phyloP scores from a whole-genome alignment of 2,888 invertebrate genomes.

The Nesidiocoris tenuis region DNA sequence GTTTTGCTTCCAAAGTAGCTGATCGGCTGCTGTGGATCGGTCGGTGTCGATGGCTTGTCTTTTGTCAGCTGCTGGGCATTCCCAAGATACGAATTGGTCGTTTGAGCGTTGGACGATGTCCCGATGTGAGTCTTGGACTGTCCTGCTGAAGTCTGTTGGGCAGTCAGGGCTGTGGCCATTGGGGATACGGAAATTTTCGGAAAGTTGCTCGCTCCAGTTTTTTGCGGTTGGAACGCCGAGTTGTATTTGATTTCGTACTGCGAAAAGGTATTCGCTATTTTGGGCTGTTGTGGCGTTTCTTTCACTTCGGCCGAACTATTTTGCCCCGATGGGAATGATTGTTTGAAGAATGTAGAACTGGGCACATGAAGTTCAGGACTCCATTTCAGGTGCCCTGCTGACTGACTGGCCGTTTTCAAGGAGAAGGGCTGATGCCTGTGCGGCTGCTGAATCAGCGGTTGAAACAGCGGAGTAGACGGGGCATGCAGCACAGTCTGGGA shows the following conservation, averaged over 20 bases:
- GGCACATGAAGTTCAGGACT: not conserved
- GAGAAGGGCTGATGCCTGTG: not conserved
- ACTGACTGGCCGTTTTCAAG: not conserved
- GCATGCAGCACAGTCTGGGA: constrained; percentile 3
- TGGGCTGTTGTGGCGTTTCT: too few species aligned
- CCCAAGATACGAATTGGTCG: not conserved
- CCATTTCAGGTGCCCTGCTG: not conserved
- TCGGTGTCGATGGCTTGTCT: not conserved
- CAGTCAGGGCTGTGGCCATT: not conserved
- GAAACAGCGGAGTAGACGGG: not conserved
- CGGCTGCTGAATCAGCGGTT: not conserved
- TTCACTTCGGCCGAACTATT: too few species aligned
- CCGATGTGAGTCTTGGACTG: not conserved
- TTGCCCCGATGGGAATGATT: not conserved
- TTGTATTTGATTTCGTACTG: not conserved
- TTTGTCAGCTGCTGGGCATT: not conserved
- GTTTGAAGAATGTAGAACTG: constrained; percentile 10
- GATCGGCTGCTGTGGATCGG: constrained; percentile 2
- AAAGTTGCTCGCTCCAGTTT: not conserved
- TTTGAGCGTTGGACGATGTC: too few species aligned
- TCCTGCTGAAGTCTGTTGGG: not conserved
- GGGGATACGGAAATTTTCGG: not conserved
- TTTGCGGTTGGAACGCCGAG: not conserved
- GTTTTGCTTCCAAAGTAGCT: constrained; percentile 20
- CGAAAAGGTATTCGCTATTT: not conserved